Base-by-base conservation (phyloP, 2,888 invertebrate species). In the Lasius fuliginosus region DNA sequence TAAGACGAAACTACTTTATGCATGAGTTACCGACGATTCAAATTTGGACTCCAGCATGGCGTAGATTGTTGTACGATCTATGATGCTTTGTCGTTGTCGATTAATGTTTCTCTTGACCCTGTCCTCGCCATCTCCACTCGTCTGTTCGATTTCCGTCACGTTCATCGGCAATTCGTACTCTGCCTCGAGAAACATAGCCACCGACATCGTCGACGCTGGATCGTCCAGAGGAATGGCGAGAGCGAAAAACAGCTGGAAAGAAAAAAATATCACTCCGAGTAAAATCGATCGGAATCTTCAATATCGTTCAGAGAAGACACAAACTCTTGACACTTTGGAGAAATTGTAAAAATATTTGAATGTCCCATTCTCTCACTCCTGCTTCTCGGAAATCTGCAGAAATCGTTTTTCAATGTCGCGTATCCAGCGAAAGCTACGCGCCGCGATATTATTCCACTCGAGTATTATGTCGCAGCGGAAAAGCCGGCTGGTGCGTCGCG, bases 151-250 rank as follows among this genome's bases (percentile, higher is more conserved):
- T 58, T 86, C 86, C 53, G 56, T 42, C 18, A 92, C 95, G 90
- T 96, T 96, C n/a, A 93, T 95, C 11, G 97, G 96, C 33, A 96
- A 93, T 71, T 95, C 95, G 94, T 97, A 97, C 94, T 97, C 97
- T 0, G 97, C 96, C 92, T 97, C 97, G 92, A 97, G 97, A 95
- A 97, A 97, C 93, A 97, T 97, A 0, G 97, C 97, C 65, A 97
- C 95, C 91, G 97, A 97, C 1, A 97, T 96, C 93, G 97, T 96
- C 5, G 92, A 92, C 23, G 89, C 76, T 0, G 96, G 96, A 30
- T 97, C 95, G 91, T 97, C 97, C 40, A 97, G 93, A 0, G 97
- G 97, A 64, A 97, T 95, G 0, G 97, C 97, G 86, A 97, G 96
- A 0, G 97, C 97, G 23, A 97, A 94, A 92, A 97, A 96, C 18